Conservation (phyloP, 2,113 vertebrate genomes). For the Hipposideros armiger region DNA sequence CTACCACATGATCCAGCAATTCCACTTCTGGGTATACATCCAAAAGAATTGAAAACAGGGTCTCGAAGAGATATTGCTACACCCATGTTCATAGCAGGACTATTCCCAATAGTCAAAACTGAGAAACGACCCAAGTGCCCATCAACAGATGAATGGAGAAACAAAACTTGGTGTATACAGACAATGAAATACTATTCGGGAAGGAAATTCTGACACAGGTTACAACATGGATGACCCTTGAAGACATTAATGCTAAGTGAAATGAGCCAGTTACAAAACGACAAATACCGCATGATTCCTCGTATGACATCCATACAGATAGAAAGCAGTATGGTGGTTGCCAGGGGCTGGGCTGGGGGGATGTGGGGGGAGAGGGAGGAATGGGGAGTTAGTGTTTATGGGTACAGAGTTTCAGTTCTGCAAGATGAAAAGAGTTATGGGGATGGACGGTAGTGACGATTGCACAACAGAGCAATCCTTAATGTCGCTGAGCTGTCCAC, state of each 20-base stretch:
- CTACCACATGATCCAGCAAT: background rate
- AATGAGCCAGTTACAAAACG: background rate
- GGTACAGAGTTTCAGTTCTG: background rate
- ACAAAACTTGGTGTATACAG: accelerated
- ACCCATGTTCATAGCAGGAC: accelerated
- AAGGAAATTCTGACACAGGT: background rate
- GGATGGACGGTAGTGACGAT: accelerated
- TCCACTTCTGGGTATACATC: background rate
- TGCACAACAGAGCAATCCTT: background rate
- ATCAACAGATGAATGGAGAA: accelerated
- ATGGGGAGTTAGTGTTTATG: background rate
- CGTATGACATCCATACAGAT: background rate
- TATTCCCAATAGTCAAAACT: accelerated
- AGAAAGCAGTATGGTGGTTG: background rate
- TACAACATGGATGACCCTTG: accelerated
- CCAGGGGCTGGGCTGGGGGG: background rate
- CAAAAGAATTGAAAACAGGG: background rate
- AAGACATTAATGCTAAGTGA: background rate
- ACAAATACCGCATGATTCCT: accelerated
- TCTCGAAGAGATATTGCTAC: background rate
- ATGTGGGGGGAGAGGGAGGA: background rate
- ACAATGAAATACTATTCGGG: accelerated
- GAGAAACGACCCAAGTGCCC: too few species aligned
- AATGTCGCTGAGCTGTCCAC: accelerated
- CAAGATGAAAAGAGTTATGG: background rate